Percentiles rank a stretch among this genome's conserved stretches.
Evolutionary conservation across 1,140 invertebrate genomes (phyloP).

Genomic region (Pseudomyrmex sp.): DNA sequence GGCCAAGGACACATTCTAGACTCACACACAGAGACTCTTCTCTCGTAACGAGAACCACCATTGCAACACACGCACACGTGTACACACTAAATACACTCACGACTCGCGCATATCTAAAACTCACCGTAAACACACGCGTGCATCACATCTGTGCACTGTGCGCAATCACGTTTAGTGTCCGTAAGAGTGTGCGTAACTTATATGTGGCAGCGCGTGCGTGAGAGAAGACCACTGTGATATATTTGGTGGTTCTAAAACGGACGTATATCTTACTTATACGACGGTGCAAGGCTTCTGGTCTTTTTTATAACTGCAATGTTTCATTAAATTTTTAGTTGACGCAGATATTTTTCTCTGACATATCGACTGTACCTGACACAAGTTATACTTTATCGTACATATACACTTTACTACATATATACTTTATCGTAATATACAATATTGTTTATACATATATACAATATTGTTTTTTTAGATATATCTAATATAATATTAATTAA

Average conservation of each 20-base stretch:
- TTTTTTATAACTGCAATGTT: neutral
- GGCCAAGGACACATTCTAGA: slow-evolving; percentile 81
- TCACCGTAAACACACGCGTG: slow-evolving; percentile 10
- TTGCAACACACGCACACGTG: slow-evolving; percentile 35
- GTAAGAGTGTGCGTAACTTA: too few relatives aligned
- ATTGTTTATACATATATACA: too few relatives aligned
- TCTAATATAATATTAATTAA: too few relatives aligned
- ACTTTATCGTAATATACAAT: neutral
- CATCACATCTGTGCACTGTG: slow-evolving; percentile 55
- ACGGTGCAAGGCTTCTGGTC: neutral
- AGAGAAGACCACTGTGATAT: slow-evolving; percentile 25
- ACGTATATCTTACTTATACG: neutral
- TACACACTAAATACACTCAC: neutral
- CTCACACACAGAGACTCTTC: slow-evolving; percentile 70
- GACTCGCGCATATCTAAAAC: neutral
- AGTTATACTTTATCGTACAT: neutral
- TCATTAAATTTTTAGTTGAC: neutral
- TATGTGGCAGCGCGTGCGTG: neutral
- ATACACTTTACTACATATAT: too few relatives aligned
- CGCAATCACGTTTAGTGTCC: neutral
- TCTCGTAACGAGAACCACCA: slow-evolving; percentile 62
- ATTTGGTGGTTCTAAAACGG: slow-evolving; percentile 42
- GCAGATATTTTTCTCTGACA: neutral
- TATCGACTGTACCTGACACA: neutral
- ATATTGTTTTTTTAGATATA: neutral